Evolutionary conservation across 2,888 invertebrate genomes (phyloP), one percentile per base, ranked within the genome.

Genomic region (Lasioglossum malachurum): DNA sequence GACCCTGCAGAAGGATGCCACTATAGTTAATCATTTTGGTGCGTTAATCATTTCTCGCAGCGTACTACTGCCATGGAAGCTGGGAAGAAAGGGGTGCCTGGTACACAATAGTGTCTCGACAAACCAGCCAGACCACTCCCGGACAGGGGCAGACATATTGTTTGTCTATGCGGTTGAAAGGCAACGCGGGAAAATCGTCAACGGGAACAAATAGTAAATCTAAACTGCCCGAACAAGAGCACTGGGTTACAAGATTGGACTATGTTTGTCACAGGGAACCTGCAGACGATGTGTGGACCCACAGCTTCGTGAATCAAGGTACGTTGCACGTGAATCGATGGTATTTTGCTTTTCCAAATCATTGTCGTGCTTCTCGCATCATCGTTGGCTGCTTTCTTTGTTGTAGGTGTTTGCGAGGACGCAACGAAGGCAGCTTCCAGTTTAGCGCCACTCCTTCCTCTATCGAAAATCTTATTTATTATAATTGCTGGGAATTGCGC

Each of bases 51-150:
- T n/a, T 38, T 31, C 8, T 69, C 71, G 85, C 93, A 97, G 97
- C 96, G 74, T 97, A 97, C 95, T 96, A 96, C 0, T 98, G 98
- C 94, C 97, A 97, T 94, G 98, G 97, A 75, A 97, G 97, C 93
- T 98, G 98, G 97, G 96, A 96, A 89, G 97, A 97, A 87, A 96
- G 96, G 72, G 96, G 96, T 41, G 96, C 96, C 16, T 96, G 97
- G 88, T 97, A 96, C 95, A 96, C 97, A 90, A 97, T 98, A 87
- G 97, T 97, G n/a, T 97, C 97, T 7, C 96, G 89, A 72, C 93
- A 91, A 82, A 94, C 92, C 78, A 88, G 90, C 41, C 92, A 93
- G 46, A 86, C 80, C 49, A 82, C 87, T 14, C 53, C 83, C 10
- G 93, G 90, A 46, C 87, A 87, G 38, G 92, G 91, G 44, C 92